Evolutionary conservation across 2,113 vertebrate species (phyloP), one percentile per base, ranked within the genome.

Genomic region (Laterallus jamaicensis): DNA sequence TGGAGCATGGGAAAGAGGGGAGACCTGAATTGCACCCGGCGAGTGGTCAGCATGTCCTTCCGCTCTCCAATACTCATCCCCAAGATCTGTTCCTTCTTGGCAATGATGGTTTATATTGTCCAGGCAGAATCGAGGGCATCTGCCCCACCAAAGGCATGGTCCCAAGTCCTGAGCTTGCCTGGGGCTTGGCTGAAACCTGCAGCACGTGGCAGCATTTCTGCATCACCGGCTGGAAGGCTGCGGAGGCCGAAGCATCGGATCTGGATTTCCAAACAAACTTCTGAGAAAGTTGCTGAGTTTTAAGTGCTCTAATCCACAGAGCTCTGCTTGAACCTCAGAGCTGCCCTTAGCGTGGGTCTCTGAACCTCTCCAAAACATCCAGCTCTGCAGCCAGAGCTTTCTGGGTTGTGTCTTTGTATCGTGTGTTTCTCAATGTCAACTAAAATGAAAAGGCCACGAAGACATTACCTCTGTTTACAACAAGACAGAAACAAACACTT

Each of bases 381-480:
- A 44, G 15, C 22, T 47, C 69, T 68, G 32, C 42, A 67, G 60
- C 76, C 86, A 83, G 42, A 47, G 60, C 83, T 82, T 54, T 58
- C 82, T 92, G 88, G 49, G 66, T 67, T 55, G 0, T 13, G 32
- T 58, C 59, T 85, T 73, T 21, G 32, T 11, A 6, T 24, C 75
- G 31, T 42, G 42, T 40, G 15, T 79, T 88, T n/a, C 63, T 88
- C 62, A 71, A 20, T 8, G 26, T 59, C 87, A 91, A 16, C 18
- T 37, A 2, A 63, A 66, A 49, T 18, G 66, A 91, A 76, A 93
- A 85, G 79, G 90, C 75, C 79, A 77, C 2, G 1, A 42, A 95
- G 86, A 68, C 47, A 62, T 58, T 39, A 88, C 40, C 80, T 82
- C 42, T 95, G 64, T 94, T 97, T 97, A 79, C 55, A 82, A 63